A percentile compares a stretch with the other conserved stretches of the same genome.
phyloP scores from a whole-genome alignment of 2,797 vertebrate species.

The Typhlichthys eigenmanni region DNA sequence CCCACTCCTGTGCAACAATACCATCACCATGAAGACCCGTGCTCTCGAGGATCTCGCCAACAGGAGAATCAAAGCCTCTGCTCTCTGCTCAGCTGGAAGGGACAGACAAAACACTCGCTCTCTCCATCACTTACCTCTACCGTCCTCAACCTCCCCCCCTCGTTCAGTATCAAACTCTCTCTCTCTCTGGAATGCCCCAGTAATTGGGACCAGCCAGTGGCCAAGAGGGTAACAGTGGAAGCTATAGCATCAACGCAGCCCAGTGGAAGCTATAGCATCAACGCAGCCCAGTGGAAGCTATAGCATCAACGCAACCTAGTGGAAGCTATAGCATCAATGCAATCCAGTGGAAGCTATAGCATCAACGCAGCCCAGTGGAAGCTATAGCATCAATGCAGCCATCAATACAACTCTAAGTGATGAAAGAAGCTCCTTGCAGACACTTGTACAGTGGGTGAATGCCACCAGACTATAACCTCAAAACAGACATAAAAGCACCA shows the following conservation, averaged over 20 bases:
- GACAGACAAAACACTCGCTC: conserved; percentile 48
- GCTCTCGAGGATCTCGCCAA: conserved; percentile 42
- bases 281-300: too few species aligned
- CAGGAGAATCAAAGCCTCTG: conserved; percentile 48
- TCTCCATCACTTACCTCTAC: conserved; percentile 23
- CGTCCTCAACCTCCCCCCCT: conserved; percentile 18
- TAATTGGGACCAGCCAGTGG: conserved; percentile 66
- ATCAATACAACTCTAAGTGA: conserved; percentile 3
- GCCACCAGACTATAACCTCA: not conserved
- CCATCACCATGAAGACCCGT: conserved; percentile 56
- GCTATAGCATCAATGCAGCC: too few species aligned
- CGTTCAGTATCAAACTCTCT: conserved; percentile 52
- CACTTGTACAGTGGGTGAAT: conserved; percentile 27
- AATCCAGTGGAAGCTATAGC: too few species aligned
- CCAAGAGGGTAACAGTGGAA: conserved; percentile 23
- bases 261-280: too few species aligned
- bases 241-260: too few species aligned
- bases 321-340: too few species aligned
- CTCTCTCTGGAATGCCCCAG: conserved; percentile 59
- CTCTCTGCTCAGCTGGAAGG: conserved; percentile 45
- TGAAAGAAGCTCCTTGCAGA: conserved; percentile 28
- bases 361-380: too few species aligned
- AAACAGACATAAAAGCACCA: too few species aligned
- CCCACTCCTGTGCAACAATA: conserved; percentile 33
- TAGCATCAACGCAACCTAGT: too few species aligned